phyloP scores from a whole-genome alignment of 1,140 invertebrate species.

The Metopolophium dirhodum region DNA sequence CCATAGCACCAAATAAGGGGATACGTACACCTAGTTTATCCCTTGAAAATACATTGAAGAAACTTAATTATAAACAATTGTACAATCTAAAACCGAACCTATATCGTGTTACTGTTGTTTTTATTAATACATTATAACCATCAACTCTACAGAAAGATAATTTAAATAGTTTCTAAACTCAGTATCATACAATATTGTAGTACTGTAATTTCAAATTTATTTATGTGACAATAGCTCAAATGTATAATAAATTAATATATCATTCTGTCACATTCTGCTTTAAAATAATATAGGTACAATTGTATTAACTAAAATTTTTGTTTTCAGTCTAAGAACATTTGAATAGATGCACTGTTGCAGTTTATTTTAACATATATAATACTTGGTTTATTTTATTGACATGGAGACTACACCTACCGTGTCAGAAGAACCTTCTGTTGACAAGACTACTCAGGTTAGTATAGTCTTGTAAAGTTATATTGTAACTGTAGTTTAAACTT shows the following conservation, averaged over 20 bases:
- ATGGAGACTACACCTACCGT: constrained; percentile 30
- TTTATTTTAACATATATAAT: background rate
- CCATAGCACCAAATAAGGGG: background rate
- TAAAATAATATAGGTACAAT: background rate
- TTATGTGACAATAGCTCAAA: background rate
- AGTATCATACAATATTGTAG: background rate
- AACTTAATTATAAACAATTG: background rate
- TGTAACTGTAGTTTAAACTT: too few relatives aligned
- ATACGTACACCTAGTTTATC: background rate
- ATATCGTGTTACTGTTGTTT: background rate
- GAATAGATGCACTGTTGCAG: constrained; percentile 10
- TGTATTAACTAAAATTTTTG: background rate
- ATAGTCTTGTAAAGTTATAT: background rate
- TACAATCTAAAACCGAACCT: background rate
- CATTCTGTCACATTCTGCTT: background rate
- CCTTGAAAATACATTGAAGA: background rate
- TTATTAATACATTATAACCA: background rate
- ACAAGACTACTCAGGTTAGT: constrained; percentile 13
- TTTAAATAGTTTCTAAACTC: background rate
- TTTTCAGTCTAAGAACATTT: background rate
- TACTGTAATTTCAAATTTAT: background rate
- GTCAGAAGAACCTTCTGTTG: constrained; percentile 32
- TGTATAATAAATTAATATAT: background rate
- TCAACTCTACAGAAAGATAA: background rate
- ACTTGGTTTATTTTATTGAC: constrained; percentile 20